These are phyloP conservation scores for Rhingia campestris DNA, from an alignment of 2,888 invertebrate species.

Conservation along the genomic window DNA sequence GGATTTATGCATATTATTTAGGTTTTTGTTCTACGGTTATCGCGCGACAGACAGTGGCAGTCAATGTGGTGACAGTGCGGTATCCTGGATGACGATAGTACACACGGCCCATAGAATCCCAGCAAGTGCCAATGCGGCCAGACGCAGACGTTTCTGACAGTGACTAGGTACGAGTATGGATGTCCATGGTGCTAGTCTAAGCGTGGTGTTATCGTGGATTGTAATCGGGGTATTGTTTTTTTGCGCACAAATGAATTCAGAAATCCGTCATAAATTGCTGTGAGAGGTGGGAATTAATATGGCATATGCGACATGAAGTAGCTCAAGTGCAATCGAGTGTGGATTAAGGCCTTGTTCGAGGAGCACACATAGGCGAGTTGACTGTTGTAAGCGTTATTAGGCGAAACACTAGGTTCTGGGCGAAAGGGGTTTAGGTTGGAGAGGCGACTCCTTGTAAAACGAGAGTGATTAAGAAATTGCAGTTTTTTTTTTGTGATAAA, in stretches of 20 bases:
- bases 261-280: constrained; percentile 69
- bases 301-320: constrained; percentile 43
- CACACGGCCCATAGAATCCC: constrained; percentile 35
- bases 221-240: constrained; percentile 53
- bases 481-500: too few relatives aligned
- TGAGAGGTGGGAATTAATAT: constrained; percentile 59
- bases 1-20: constrained; percentile 72
- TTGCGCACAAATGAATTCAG: constrained; percentile 56
- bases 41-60: constrained; percentile 40
- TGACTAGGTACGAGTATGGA: constrained; percentile 7
- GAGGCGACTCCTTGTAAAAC: too few relatives aligned
- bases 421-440: too few relatives aligned
- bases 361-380: constrained; percentile 37
- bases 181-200: constrained; percentile 31
- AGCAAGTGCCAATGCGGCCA: constrained; percentile 55
- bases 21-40: constrained; percentile 63
- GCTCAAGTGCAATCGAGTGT: constrained; percentile 40
- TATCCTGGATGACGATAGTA: constrained; percentile 8
- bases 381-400: too few relatives aligned
- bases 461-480: too few relatives aligned
- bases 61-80: background rate
- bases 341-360: constrained; percentile 30
- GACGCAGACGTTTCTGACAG: constrained; percentile 43
- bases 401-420: too few relatives aligned
- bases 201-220: constrained; percentile 49